A percentile compares a stretch with the other conserved stretches of the same genome.
phyloP scores from a whole-genome alignment of 2,797 vertebrate species.

The Typhlichthys eigenmanni region DNA sequence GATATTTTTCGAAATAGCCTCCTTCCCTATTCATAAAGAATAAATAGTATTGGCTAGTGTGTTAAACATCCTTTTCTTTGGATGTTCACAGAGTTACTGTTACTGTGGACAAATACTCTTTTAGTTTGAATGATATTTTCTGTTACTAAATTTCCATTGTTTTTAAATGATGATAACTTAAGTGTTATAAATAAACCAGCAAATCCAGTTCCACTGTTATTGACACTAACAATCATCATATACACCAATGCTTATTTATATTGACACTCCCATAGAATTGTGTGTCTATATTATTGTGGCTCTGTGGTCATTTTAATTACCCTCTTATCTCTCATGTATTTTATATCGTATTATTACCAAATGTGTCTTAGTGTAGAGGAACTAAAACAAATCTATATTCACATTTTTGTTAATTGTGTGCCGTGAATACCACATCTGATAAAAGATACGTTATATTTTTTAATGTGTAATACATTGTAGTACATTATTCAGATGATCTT shows the following conservation, averaged over 20 bases:
- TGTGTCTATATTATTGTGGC: slow-evolving; percentile 20
- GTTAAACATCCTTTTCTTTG: slow-evolving; percentile 7
- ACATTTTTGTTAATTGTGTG: slow-evolving; percentile 13
- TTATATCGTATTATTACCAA: slow-evolving; percentile 42
- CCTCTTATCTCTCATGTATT: slow-evolving; percentile 42
- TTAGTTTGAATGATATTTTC: slow-evolving; percentile 22
- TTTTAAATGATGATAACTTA: background rate
- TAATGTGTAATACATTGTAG: background rate
- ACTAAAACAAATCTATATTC: slow-evolving; percentile 4
- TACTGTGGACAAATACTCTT: slow-evolving; percentile 35
- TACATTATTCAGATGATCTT: slow-evolving; percentile 3
- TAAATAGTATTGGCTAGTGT: background rate
- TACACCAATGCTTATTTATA: slow-evolving; percentile 32
- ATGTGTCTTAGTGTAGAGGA: slow-evolving; percentile 65
- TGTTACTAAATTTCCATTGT: slow-evolving; percentile 10
- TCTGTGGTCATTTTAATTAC: slow-evolving; percentile 22
- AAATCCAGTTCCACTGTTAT: slow-evolving; percentile 20
- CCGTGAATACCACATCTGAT: slow-evolving; percentile 29
- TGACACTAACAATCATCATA: slow-evolving; percentile 31
- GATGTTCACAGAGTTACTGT: slow-evolving; percentile 10
- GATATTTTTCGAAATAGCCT: background rate
- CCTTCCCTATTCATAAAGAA: background rate
- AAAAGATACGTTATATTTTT: slow-evolving; percentile 20
- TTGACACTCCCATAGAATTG: slow-evolving; percentile 10
- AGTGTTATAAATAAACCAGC: too few species aligned